Percentiles rank a stretch among this genome's conserved stretches.
Evolutionary conservation across 2,797 vertebrate genomes (phyloP).

Genomic region (Karalla daura): DNA sequence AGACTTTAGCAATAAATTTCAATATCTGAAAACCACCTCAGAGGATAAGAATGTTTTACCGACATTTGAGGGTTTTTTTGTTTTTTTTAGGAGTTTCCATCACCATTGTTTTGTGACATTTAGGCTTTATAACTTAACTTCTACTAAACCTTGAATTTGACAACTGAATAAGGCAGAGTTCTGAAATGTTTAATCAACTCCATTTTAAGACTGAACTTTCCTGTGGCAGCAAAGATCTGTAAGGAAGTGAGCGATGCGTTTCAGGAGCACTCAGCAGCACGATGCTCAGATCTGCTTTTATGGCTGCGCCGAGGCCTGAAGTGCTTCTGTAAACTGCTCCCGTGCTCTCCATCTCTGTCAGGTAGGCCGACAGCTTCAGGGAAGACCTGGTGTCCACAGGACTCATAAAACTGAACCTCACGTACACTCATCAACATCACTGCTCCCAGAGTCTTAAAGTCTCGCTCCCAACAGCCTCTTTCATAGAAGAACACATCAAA

Average conservation of each 20-base stretch:
- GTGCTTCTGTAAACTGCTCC: conserved; percentile 17
- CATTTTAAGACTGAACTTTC: no score
- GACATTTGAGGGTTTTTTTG: no score
- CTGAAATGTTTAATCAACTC: no score
- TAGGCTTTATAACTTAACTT: no score
- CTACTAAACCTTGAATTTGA: no score
- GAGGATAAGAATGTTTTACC: no score
- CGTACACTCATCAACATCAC: background rate
- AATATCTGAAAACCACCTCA: no score
- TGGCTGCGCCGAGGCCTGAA: conserved; percentile 19
- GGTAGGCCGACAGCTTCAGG: background rate
- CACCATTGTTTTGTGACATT: no score
- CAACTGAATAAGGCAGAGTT: no score
- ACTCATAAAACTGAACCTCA: conserved; percentile 22
- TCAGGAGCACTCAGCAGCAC: background rate
- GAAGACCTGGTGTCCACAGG: conserved; percentile 3
- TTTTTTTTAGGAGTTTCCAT: no score
- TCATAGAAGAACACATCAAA: conserved; percentile 5
- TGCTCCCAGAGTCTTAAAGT: background rate
- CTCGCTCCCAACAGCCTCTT: background rate
- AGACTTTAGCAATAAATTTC: no score
- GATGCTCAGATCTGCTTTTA: conserved; percentile 10
- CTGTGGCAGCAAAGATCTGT: background rate
- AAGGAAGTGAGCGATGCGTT: conserved; percentile 13
- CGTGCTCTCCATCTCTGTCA: conserved; percentile 19